These are phyloP conservation scores for Muscicapa comitata DNA, from an alignment of 2,797 vertebrate species.

Conservation along the genomic window DNA sequence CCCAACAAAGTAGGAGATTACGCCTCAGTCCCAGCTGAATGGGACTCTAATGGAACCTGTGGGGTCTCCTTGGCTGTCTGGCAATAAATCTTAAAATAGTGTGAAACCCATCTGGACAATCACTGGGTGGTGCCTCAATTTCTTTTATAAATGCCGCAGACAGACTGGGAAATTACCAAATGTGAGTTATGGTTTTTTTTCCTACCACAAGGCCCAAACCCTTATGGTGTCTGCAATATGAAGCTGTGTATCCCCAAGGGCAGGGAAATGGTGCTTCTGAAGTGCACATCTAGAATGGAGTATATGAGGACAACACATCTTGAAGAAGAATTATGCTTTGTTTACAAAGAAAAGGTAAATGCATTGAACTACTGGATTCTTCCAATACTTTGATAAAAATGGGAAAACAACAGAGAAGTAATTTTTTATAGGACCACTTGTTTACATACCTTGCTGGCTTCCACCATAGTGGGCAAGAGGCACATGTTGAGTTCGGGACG, in stretches of 20 bases:
- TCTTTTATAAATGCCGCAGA: neutral
- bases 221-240: neutral
- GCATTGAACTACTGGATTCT: constrained; percentile 1
- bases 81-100: neutral
- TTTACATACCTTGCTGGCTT: constrained; percentile 91
- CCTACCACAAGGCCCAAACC: neutral
- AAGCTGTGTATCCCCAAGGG: constrained; percentile 2
- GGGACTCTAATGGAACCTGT: neutral
- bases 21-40: neutral
- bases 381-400: neutral
- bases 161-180: neutral
- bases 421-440: neutral
- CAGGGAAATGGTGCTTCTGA: constrained; percentile 43
- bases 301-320: constrained; percentile 71
- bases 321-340: constrained; percentile 62
- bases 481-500: constrained; percentile 98
- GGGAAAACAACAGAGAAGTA: neutral
- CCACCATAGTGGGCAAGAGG: constrained; percentile 98
- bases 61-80: neutral
- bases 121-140: neutral
- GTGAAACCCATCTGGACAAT: neutral
- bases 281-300: constrained; percentile 69
- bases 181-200: neutral
- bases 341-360: constrained; percentile 1
- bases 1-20: neutral